Percentiles rank a stretch among this genome's conserved stretches.
phyloP scores from a whole-genome alignment of 2,888 invertebrate genomes.

The Zygaena filipendulae region DNA sequence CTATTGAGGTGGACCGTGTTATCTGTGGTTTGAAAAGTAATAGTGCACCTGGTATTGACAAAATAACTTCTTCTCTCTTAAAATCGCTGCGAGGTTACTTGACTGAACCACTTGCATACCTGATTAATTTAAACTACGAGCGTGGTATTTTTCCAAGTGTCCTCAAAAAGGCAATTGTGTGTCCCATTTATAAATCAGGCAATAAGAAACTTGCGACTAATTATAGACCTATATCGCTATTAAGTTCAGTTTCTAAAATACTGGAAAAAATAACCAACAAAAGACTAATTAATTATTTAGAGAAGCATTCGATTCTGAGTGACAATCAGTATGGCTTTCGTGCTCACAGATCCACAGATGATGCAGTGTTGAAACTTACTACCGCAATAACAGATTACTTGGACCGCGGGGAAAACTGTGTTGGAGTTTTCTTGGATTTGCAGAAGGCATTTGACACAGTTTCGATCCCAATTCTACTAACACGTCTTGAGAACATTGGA shows the following conservation, averaged over 20 bases:
- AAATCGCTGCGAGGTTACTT: not conserved
- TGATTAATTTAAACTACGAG: slow-evolving; percentile 3
- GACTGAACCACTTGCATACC: not conserved
- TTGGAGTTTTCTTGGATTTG: slow-evolving; percentile 1
- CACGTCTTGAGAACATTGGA: slow-evolving; percentile 1
- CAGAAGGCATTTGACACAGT: too few relatives aligned
- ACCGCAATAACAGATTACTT: not conserved
- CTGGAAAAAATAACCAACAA: slow-evolving; percentile 3
- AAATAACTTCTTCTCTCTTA: slow-evolving; percentile 1
- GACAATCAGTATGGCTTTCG: slow-evolving; percentile 4
- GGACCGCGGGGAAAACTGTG: slow-evolving; percentile 1
- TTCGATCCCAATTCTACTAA: slow-evolving; percentile 2
- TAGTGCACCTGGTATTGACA: slow-evolving; percentile 1
- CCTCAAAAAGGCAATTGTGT: slow-evolving; percentile 1
- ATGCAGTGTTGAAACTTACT: slow-evolving; percentile 2
- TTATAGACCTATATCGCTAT: slow-evolving; percentile 6
- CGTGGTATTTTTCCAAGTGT: slow-evolving; percentile 2
- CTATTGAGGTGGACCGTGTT: not conserved
- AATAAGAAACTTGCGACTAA: slow-evolving; percentile 1
- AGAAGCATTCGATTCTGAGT: not conserved
- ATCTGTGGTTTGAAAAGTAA: slow-evolving; percentile 1
- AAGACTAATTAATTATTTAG: slow-evolving; percentile 1
- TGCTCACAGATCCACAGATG: slow-evolving; percentile 6
- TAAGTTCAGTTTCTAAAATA: slow-evolving; percentile 4
- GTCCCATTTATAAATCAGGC: slow-evolving; percentile 5